Evolutionary conservation across 2,888 invertebrate species (phyloP), one percentile per base, ranked within the genome.

Genomic region (Mimas tiliae): DNA sequence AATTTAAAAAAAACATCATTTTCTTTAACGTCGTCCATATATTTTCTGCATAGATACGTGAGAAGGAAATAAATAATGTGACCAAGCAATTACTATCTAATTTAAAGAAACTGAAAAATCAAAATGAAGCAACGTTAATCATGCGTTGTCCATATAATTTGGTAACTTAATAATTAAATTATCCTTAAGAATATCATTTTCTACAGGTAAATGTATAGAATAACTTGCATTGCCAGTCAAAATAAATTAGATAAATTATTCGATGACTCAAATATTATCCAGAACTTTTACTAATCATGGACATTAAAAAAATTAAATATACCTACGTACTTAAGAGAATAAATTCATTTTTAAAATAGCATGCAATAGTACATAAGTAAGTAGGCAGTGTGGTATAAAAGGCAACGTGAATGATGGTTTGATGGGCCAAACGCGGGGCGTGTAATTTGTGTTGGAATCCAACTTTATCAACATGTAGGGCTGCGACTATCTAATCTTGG

Each of bases 401-500:
- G 68, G 68, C 62, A 67, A 70, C 71, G 69, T 68, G 62, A 71
- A 70, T 69, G 69, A 70, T 72, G 66, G 69, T 72, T 73, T 74
- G 70, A 74, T 73, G 72, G 74, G 70, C 66, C 70, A 66, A 73
- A 75, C 74, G 75, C 80, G 72, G 81, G 81, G 82, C 85, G 83
- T 85, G 81, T 82, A 80, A 80, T 80, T 81, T 70, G 79, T 78
- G 79, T 76, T 82, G 84, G 86, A 88, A 88, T 89, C 84, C 85
- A 77, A 78, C 74, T 79, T 89, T 91, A 91, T 91, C 91, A 83
- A 67, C 67, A 71, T 76, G 81, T 87, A 91, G 90, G 91, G 91
- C 85, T 86, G 86, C 79, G 81, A 75, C 80, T 90, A 92, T 91
- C 91, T 91, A 85, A 91, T 92, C 91, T 87, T 81, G 77, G 81